Conservation (phyloP, 1,140 invertebrate species). For the Penaeus indicus region DNA sequence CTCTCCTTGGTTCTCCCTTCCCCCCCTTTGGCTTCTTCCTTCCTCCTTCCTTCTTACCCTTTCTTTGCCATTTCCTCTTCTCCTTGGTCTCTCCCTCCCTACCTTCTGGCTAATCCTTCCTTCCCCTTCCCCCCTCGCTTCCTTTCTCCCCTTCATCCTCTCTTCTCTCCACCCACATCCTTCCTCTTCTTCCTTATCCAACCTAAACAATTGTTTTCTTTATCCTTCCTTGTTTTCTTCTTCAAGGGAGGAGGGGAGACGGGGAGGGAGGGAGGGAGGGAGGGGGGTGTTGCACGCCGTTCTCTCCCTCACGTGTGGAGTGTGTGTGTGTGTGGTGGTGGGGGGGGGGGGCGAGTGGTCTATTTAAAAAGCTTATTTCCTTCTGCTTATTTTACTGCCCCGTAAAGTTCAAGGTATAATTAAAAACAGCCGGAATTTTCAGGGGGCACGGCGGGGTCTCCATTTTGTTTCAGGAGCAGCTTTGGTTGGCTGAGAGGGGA, state of each 20-base stretch:
- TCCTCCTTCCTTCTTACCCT: not conserved
- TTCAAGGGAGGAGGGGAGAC: not conserved
- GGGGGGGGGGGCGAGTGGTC: too few relatives aligned
- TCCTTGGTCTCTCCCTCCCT: not conserved
- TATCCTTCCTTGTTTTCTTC: constrained; percentile 17
- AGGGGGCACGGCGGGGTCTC: too few relatives aligned
- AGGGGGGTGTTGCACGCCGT: too few relatives aligned
- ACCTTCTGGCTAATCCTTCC: not conserved
- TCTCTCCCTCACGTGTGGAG: too few relatives aligned
- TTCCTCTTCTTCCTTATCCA: not conserved
- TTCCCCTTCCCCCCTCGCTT: not conserved
- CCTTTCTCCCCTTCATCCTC: not conserved
- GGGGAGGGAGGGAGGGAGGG: not conserved
- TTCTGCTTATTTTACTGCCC: too few relatives aligned
- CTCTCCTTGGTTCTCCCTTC: not conserved
- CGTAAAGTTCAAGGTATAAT: too few relatives aligned
- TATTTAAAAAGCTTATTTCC: too few relatives aligned
- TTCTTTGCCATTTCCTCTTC: not conserved
- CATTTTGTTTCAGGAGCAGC: too few relatives aligned
- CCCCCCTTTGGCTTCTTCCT: not conserved
- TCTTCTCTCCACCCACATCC: not conserved
- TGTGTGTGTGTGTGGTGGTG: too few relatives aligned
- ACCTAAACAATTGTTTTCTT: not conserved
- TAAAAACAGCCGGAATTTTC: too few relatives aligned
- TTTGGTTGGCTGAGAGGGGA: too few relatives aligned